These are phyloP conservation scores for Netelia fuscicornis DNA, from an alignment of 2,888 invertebrate species.

Conservation along the genomic window DNA sequence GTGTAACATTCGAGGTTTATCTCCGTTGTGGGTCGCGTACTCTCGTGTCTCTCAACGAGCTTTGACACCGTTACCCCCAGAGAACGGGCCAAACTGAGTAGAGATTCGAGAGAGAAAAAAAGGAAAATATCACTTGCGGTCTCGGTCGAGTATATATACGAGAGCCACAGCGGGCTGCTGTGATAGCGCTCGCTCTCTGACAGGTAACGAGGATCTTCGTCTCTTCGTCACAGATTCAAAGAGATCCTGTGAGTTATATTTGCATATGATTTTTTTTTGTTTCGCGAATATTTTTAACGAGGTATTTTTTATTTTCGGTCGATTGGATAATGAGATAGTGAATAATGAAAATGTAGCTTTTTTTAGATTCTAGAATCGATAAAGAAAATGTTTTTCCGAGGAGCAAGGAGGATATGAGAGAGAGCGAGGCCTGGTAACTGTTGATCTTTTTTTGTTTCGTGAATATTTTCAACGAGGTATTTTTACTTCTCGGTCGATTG, in stretches of 20 bases:
- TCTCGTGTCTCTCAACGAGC: neutral
- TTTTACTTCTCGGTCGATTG: too few species aligned
- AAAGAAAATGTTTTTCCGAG: too few species aligned
- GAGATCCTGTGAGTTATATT: neutral
- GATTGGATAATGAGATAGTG: too few species aligned
- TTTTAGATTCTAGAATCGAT: too few species aligned
- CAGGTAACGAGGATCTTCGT: neutral
- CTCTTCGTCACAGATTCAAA: neutral
- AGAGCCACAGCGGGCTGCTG: neutral
- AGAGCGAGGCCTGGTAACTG: too few species aligned
- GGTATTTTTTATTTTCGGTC: too few species aligned
- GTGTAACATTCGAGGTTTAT: slow-evolving; percentile 2
- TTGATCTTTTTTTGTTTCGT: too few species aligned
- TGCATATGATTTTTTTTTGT: neutral
- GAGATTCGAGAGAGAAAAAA: neutral
- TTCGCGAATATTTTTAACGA: neutral
- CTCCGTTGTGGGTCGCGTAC: neutral
- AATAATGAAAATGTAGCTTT: too few species aligned
- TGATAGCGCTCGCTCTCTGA: neutral
- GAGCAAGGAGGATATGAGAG: too few species aligned
- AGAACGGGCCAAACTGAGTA: neutral
- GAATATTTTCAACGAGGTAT: too few species aligned
- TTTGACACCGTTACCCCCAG: slow-evolving; percentile 7
- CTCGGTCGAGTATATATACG: neutral
- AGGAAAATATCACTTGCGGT: neutral